Conservation (phyloP, 2,113 vertebrate species). For the Toxotes jaculatrix region DNA sequence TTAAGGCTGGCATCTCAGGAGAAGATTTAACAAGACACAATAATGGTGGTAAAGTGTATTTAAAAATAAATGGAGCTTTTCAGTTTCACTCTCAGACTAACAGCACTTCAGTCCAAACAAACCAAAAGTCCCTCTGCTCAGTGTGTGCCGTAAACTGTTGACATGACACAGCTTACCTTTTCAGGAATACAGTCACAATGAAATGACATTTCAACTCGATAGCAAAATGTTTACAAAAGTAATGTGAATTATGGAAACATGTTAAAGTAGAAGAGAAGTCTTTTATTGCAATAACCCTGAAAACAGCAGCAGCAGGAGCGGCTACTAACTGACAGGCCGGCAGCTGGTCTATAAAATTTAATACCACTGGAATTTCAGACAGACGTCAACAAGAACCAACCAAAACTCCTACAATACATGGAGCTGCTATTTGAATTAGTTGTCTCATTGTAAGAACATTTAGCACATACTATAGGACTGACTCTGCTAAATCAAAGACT, state of each 20-base stretch:
- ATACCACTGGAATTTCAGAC: slow-evolving; percentile 12
- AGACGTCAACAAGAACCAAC: background rate
- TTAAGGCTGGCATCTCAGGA: slow-evolving; percentile 17
- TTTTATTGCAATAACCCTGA: background rate
- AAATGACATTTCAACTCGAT: background rate
- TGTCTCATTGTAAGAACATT: background rate
- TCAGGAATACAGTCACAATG: background rate
- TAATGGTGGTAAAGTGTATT: too few species aligned
- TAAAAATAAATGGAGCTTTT: too few species aligned
- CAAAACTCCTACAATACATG: background rate
- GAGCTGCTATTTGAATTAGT: background rate
- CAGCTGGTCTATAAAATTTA: slow-evolving; percentile 51
- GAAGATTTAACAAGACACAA: background rate
- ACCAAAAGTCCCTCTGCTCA: background rate
- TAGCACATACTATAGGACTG: too few species aligned
- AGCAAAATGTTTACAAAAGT: background rate
- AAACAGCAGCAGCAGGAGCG: slow-evolving; percentile 10
- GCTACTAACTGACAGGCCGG: background rate
- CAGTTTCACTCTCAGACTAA: background rate
- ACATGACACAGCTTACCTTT: background rate
- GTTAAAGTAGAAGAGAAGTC: background rate
- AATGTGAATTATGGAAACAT: background rate
- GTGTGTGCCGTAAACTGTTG: background rate
- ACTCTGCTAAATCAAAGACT: background rate
- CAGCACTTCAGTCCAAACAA: background rate